Conservation (phyloP, 1,140 invertebrate genomes). For the Drosophila lowei region DNA sequence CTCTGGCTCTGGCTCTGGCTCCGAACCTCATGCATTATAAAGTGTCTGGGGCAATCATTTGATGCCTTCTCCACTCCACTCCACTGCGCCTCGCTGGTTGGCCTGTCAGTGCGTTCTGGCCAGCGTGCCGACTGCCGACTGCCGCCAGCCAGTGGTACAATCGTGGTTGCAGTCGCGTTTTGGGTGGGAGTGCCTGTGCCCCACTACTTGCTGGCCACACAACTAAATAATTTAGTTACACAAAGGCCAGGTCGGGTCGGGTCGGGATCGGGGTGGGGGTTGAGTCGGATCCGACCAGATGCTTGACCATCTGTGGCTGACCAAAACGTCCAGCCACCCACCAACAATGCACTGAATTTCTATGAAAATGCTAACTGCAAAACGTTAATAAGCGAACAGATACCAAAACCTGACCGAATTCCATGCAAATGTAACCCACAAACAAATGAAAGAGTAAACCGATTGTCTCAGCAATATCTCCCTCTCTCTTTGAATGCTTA, state of each 20-base stretch:
- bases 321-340: constrained; percentile 38
- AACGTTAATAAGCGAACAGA: constrained; percentile 59
- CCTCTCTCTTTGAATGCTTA: too few relatives aligned
- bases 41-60: constrained; percentile 80
- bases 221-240: constrained; percentile 79
- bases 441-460: background rate
- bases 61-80: constrained; percentile 33
- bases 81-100: too few relatives aligned
- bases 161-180: constrained; percentile 30
- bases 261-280: background rate
- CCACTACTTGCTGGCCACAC: constrained; percentile 59
- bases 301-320: constrained; percentile 62
- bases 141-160: constrained; percentile 31
- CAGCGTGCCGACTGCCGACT: constrained; percentile 29
- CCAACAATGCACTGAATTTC: constrained; percentile 47
- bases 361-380: constrained; percentile 48
- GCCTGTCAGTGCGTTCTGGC: constrained; percentile 58
- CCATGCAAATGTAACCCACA: background rate
- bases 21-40: constrained; percentile 74
- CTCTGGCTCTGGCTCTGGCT: constrained; percentile 19
- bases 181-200: background rate
- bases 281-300: constrained; percentile 17
- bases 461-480: too few relatives aligned
- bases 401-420: background rate
- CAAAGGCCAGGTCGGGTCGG: constrained; percentile 30